A percentile compares a stretch with the other conserved stretches of the same genome.
Conservation (phyloP, 92 coral and sea anemone genomes). For the Paragorgia papillata region DNA sequence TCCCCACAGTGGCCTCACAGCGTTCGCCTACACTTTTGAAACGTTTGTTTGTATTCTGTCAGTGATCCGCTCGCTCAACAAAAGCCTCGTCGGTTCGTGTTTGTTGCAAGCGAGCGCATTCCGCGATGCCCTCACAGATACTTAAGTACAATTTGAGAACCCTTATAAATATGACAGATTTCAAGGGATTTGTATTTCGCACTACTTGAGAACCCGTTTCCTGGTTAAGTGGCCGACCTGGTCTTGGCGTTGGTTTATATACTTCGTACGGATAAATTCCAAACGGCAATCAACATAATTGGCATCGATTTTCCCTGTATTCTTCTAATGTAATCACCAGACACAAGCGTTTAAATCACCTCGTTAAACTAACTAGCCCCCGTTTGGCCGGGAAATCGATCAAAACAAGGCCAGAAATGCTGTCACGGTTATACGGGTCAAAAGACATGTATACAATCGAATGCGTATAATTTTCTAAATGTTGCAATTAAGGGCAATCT, state of each 20-base stretch:
- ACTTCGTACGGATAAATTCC: background rate
- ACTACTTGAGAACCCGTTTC: constrained; percentile 14
- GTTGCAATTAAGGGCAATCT: background rate
- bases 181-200: constrained; percentile 17
- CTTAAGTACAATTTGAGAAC: constrained; percentile 34
- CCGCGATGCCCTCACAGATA: background rate
- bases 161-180: constrained; percentile 36
- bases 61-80: background rate
- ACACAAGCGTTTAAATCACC: background rate
- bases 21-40: background rate
- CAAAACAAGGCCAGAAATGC: background rate
- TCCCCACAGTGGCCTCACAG: constrained; percentile 1
- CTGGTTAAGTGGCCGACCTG: constrained; percentile 25
- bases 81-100: background rate
- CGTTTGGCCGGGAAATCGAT: background rate
- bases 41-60: background rate
- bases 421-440: background rate
- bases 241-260: constrained; percentile 5
- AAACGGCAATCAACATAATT: constrained; percentile 5
- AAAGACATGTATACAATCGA: background rate
- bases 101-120: background rate
- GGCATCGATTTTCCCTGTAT: constrained; percentile 5
- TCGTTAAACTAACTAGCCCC: background rate
- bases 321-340: background rate
- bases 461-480: background rate